These are phyloP conservation scores for Rhizoglyphus robini DNA, from an alignment of 1,140 invertebrate genomes.

Conservation along the genomic window DNA sequence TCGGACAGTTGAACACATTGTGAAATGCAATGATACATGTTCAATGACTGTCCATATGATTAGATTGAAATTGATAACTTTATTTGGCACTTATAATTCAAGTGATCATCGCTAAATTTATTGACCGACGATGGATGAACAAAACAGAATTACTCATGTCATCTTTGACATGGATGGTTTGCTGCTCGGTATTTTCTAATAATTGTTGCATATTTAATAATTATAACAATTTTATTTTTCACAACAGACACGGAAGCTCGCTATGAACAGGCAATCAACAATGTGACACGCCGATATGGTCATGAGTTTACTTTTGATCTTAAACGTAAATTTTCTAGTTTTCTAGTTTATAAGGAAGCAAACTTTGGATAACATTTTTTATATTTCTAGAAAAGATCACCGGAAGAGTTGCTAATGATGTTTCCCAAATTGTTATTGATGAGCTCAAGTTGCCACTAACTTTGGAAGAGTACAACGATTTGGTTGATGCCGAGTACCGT, in stretches of 20 bases:
- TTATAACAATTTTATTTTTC: not conserved
- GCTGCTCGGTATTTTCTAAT: constrained; percentile 14
- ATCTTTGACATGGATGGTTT: constrained; percentile 25
- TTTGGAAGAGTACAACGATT: not conserved
- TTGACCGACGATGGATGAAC: too few relatives aligned
- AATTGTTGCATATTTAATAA: not conserved
- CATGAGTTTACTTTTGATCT: constrained; percentile 14
- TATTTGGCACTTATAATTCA: too few relatives aligned
- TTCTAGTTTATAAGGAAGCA: too few relatives aligned
- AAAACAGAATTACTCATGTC: constrained; percentile 21
- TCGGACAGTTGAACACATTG: too few relatives aligned
- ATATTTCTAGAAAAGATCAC: constrained; percentile 11
- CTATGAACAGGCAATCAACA: constrained; percentile 8
- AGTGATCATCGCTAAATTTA: too few relatives aligned
- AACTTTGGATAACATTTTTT: constrained; percentile 3
- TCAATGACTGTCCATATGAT: too few relatives aligned
- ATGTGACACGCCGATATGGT: constrained; percentile 3
- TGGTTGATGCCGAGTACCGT: constrained; percentile 11
- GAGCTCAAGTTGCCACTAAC: constrained; percentile 15
- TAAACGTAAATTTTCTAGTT: constrained; percentile 16
- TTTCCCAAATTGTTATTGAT: not conserved
- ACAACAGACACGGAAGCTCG: constrained; percentile 4
- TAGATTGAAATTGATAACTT: too few relatives aligned
- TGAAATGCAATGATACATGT: too few relatives aligned
- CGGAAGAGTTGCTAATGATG: not conserved